A percentile compares a stretch with the other conserved stretches of the same genome.
These are phyloP conservation scores for Geopemphigus sp. DNA, from an alignment of 1,140 invertebrate species.

Conservation along the genomic window DNA sequence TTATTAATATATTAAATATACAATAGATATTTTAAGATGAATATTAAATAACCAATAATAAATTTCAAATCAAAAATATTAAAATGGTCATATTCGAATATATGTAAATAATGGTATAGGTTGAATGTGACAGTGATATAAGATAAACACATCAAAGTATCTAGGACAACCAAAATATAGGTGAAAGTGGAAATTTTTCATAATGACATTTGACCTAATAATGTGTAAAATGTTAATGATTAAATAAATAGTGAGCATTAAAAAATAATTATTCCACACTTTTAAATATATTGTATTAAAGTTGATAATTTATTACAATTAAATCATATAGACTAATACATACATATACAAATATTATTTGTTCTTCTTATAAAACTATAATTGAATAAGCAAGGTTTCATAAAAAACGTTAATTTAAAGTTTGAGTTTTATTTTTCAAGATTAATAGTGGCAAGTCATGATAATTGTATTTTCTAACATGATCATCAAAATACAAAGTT, in stretches of 20 bases:
- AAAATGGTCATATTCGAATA: no score
- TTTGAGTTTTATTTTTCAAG: neutral
- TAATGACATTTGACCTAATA: slow-evolving; percentile 9
- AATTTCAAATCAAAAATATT: no score
- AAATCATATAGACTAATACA: neutral
- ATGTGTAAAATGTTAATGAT: neutral
- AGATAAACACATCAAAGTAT: neutral
- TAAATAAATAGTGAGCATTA: neutral
- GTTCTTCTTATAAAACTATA: neutral
- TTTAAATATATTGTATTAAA: neutral
- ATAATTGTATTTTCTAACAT: no score
- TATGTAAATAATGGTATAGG: no score
- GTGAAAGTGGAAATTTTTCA: slow-evolving; percentile 31
- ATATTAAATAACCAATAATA: no score
- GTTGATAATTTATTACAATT: neutral
- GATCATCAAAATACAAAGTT: no score
- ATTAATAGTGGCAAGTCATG: no score
- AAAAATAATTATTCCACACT: neutral
- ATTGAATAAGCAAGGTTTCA: neutral
- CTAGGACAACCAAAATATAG: slow-evolving; percentile 7
- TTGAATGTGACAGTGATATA: neutral
- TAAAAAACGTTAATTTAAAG: neutral
- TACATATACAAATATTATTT: neutral
- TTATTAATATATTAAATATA: no score
- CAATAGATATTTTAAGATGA: no score